Conservation (phyloP, 2,113 vertebrate genomes). For the Rhea americana region DNA sequence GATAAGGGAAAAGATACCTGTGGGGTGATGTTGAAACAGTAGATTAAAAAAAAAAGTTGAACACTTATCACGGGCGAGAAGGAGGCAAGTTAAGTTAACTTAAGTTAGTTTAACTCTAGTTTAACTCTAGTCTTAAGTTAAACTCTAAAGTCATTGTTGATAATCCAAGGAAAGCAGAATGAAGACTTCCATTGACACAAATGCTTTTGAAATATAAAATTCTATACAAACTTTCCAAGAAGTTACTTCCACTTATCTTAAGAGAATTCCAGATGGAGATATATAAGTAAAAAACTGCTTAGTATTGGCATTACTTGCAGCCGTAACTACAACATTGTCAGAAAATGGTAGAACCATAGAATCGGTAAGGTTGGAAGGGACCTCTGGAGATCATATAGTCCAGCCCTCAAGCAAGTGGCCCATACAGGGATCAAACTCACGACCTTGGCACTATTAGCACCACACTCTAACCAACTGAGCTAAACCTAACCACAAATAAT, state of each 20-base stretch:
- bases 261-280: background rate
- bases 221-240: background rate
- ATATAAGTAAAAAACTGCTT: background rate
- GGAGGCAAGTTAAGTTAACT: too few relatives aligned
- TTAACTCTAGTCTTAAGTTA: background rate
- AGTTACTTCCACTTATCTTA: background rate
- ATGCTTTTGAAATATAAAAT: background rate
- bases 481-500: background rate
- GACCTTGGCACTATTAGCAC: too few relatives aligned
- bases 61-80: background rate
- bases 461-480: too few relatives aligned
- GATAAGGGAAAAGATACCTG: background rate
- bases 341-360: too few relatives aligned
- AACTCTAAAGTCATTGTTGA: background rate
- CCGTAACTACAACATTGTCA: background rate
- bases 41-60: background rate
- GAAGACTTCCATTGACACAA: background rate
- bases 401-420: too few relatives aligned
- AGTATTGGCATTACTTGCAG: background rate
- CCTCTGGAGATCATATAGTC: too few relatives aligned
- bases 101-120: too few relatives aligned
- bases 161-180: background rate
- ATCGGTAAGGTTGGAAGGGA: too few relatives aligned
- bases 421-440: too few relatives aligned
- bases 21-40: background rate